Conservation (phyloP, 2,113 vertebrate genomes). For the Malaclemys terrapin region DNA sequence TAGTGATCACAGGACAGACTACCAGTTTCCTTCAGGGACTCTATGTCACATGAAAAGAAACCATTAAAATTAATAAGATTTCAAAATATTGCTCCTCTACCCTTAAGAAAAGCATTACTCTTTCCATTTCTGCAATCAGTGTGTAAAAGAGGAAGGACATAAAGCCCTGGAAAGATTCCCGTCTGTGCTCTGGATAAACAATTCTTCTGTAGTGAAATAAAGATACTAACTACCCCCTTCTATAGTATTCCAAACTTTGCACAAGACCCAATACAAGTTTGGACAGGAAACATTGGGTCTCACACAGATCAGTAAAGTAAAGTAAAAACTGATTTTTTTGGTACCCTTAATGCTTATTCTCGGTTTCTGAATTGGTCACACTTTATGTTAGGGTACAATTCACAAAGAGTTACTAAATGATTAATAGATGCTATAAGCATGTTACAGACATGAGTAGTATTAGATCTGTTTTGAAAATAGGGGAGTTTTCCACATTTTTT, state of each 20-base stretch:
- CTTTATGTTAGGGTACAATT: neutral
- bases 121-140: neutral
- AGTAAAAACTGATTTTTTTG: neutral
- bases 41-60: neutral
- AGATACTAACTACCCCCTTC: neutral
- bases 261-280: neutral
- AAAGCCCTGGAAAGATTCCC: neutral
- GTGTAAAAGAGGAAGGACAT: neutral
- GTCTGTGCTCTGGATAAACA: neutral
- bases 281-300: neutral
- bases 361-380: neutral
- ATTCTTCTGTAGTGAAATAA: neutral
- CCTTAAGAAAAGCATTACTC: neutral
- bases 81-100: neutral
- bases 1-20: neutral
- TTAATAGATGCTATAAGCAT: neutral
- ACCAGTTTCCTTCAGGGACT: constrained; percentile 17
- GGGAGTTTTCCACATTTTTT: neutral
- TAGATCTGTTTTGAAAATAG: neutral
- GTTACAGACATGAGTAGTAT: neutral
- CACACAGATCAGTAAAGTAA: neutral
- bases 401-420: neutral
- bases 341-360: neutral
- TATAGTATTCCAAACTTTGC: neutral
- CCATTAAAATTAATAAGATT: neutral